Conservation (phyloP, 2,113 vertebrate species). For the Maccullochella peelii region DNA sequence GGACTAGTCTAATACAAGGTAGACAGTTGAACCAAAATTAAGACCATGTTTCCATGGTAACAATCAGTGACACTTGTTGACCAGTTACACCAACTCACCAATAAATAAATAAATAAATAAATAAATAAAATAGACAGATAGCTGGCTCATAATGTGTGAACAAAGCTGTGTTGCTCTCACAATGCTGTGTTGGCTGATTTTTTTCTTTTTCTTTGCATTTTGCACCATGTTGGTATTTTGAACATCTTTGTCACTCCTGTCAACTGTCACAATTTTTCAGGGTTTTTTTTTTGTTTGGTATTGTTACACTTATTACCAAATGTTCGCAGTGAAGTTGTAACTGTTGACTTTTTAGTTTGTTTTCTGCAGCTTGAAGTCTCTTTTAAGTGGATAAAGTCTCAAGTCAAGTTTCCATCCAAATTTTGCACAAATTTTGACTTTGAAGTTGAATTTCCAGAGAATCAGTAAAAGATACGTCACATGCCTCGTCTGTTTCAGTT, state of each 20-base stretch:
- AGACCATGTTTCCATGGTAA: not conserved
- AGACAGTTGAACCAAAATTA: not conserved
- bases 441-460: not conserved
- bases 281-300: not conserved
- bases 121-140: not conserved
- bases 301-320: not conserved
- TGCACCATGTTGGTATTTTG: not conserved
- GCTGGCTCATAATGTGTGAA: not conserved
- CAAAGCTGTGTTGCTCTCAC: not conserved
- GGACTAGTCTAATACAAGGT: not conserved
- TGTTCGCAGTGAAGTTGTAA: not conserved
- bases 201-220: not conserved
- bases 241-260: not conserved
- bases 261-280: not conserved
- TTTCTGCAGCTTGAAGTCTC: not conserved
- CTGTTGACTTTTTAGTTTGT: not conserved
- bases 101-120: no score
- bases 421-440: not conserved
- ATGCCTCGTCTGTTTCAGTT: not conserved
- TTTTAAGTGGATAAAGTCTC: not conserved
- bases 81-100: not conserved
- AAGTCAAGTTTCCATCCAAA: not conserved
- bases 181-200: not conserved
- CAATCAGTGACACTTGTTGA: conserved; percentile 7
- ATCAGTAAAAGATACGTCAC: not conserved